Conservation (phyloP, 2,113 vertebrate genomes). For the Rattus rattus region DNA sequence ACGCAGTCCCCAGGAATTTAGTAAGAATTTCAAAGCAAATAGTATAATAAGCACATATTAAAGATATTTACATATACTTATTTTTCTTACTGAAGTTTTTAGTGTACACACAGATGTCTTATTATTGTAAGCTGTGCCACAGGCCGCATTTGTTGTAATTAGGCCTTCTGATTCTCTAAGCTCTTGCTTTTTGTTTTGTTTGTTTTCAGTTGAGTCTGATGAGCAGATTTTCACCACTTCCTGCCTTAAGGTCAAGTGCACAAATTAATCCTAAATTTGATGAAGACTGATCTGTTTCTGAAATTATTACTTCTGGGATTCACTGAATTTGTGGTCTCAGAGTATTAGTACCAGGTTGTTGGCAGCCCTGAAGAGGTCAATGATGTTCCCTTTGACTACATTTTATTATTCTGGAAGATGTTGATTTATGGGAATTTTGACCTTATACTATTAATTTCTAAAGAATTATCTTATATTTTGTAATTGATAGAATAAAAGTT, state of each 20-base stretch:
- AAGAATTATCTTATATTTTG: neutral
- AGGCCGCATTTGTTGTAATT: neutral
- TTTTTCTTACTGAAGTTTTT: neutral
- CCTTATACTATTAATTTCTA: neutral
- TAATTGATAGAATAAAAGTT: neutral
- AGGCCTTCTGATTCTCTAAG: neutral
- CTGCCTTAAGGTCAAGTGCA: neutral
- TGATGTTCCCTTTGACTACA: neutral
- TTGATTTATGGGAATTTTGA: neutral
- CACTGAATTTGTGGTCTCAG: neutral
- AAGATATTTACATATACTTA: neutral
- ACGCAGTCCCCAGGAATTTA: neutral
- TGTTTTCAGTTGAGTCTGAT: neutral
- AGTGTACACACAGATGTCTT: neutral
- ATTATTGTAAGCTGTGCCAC: neutral
- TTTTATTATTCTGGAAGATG: neutral
- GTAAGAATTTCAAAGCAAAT: neutral
- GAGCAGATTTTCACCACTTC: neutral
- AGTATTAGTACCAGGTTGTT: neutral
- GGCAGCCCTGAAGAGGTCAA: neutral
- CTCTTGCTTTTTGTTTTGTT: neutral
- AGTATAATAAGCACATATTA: neutral
- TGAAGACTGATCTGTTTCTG: neutral
- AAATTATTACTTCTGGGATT: neutral
- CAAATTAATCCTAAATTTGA: constrained; percentile 14